phyloP scores from a whole-genome alignment of 35 echinoderm and acorn worm genomes.

The Nesometra sesokonis region DNA sequence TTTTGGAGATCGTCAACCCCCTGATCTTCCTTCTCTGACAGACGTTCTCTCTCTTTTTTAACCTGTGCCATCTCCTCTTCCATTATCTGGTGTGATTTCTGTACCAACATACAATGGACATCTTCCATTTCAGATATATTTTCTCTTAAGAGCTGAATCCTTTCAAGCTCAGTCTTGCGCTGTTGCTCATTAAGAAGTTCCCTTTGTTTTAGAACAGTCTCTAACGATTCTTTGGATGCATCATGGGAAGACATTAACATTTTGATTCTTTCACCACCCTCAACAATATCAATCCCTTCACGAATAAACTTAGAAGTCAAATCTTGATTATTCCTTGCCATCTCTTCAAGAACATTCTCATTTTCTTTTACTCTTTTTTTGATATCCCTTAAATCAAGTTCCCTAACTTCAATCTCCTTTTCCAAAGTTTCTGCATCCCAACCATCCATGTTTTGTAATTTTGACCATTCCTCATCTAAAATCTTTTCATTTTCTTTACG shows the following conservation, averaged over 20 bases:
- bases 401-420: not conserved
- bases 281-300: not conserved
- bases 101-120: not conserved
- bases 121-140: not conserved
- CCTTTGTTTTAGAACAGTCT: not conserved
- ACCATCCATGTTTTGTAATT: constrained; percentile 51
- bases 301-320: not conserved
- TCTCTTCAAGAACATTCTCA: not conserved
- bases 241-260: not conserved
- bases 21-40: not conserved
- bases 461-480: constrained; percentile 73
- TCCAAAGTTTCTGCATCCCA: not conserved
- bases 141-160: not conserved
- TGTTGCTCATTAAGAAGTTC: not conserved
- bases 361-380: not conserved
- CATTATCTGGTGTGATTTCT: not conserved
- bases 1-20: not conserved
- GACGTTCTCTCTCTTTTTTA: not conserved
- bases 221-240: not conserved
- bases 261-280: not conserved
- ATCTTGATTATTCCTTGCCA: not conserved
- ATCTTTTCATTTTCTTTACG: constrained; percentile 39
- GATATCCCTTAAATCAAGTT: not conserved
- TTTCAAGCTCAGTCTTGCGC: not conserved
- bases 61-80: constrained; percentile 12